Evolutionary conservation across 2,888 invertebrate genomes (phyloP).

Genomic region (Chrysina gloriosa): DNA sequence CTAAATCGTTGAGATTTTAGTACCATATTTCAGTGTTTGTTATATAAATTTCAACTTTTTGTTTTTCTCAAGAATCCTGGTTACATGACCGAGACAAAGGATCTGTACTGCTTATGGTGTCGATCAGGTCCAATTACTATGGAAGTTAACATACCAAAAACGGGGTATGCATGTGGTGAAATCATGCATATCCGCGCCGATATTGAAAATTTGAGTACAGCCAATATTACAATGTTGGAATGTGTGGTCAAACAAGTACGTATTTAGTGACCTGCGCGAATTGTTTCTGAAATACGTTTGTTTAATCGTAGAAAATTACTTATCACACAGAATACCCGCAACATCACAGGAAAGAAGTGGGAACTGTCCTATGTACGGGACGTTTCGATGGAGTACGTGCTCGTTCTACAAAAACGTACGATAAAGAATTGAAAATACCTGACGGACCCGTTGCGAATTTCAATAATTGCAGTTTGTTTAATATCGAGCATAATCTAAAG

Average conservation of each 20-base stretch:
- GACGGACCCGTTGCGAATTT: neutral
- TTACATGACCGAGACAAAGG: neutral
- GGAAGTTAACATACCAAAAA: slow-evolving; percentile 7
- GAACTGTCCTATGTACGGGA: neutral
- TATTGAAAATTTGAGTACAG: neutral
- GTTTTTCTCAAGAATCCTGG: neutral
- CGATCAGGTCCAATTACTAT: neutral
- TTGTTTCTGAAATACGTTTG: neutral
- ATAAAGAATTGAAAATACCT: slow-evolving; percentile 1
- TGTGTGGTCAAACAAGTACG: neutral
- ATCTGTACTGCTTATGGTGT: slow-evolving; percentile 19
- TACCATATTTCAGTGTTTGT: neutral
- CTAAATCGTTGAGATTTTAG: too few species aligned
- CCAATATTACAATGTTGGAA: neutral
- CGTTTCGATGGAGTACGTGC: neutral
- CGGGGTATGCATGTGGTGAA: neutral
- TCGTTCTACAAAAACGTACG: neutral
- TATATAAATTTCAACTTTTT: neutral
- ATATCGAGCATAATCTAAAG: slow-evolving; percentile 8
- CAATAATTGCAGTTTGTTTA: slow-evolving; percentile 1
- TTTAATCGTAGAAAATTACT: neutral
- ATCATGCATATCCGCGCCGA: neutral
- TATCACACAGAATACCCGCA: slow-evolving; percentile 5
- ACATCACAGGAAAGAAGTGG: neutral
- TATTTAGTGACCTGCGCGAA: neutral